Evolutionary conservation across 2,888 invertebrate genomes (phyloP).

Genomic region (Euzophera pinguis): DNA sequence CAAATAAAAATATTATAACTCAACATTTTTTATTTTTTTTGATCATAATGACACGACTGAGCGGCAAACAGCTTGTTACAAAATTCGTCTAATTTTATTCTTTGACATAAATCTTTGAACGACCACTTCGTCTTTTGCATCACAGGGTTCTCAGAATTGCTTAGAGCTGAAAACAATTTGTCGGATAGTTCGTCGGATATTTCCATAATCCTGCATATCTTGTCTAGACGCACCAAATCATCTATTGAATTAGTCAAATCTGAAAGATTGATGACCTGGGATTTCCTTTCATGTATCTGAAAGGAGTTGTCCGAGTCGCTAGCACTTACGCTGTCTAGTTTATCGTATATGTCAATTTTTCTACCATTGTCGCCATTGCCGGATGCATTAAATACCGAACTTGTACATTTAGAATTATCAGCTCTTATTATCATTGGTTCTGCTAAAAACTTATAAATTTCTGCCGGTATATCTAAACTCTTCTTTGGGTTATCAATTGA

Average conservation of each 20-base stretch:
- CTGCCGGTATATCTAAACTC: conserved; percentile 17
- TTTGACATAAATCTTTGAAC: conserved; percentile 65
- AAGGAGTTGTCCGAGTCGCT: conserved; percentile 62
- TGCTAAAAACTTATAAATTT: conserved; percentile 17
- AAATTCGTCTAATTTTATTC: conserved; percentile 65
- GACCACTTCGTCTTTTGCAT: conserved; percentile 52
- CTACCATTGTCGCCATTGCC: conserved; percentile 25
- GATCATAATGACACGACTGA: neutral
- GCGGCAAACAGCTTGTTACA: conserved; percentile 57
- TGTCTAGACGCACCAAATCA: conserved; percentile 59
- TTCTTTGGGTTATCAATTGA: conserved; percentile 5
- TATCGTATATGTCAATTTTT: conserved; percentile 58
- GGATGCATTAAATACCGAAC: conserved; percentile 28
- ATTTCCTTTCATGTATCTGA: conserved; percentile 52
- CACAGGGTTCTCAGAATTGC: conserved; percentile 23
- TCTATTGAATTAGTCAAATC: conserved; percentile 63
- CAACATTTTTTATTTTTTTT: neutral
- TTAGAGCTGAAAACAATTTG: conserved; percentile 51
- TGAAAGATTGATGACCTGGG: conserved; percentile 56
- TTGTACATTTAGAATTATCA: conserved; percentile 27
- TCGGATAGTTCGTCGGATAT: conserved; percentile 70
- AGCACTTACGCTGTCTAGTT: conserved; percentile 61
- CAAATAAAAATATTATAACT: neutral
- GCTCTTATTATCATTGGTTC: conserved; percentile 18
- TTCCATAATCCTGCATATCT: conserved; percentile 70